A percentile compares a stretch with the other conserved stretches of the same genome.
Conservation (phyloP, 2,113 vertebrate species). For the Lethenteron reissneri region DNA sequence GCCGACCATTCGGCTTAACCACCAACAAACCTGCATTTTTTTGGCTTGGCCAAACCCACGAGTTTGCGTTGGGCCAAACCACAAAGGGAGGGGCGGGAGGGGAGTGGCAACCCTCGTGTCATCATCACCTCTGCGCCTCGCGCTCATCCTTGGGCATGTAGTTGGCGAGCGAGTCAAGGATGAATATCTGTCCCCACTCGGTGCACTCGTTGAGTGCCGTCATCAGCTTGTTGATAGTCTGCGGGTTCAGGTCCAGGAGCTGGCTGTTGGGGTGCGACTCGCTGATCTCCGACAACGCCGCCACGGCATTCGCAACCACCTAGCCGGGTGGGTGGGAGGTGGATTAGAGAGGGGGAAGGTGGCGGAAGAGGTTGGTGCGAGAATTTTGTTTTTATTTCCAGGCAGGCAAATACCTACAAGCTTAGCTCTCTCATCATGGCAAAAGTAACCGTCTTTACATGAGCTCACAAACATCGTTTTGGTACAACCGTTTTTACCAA, state of each 20-base stretch:
- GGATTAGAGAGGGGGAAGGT: neutral
- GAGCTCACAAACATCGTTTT: too few species aligned
- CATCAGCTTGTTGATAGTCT: slow-evolving; percentile 96
- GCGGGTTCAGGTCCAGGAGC: slow-evolving; percentile 84
- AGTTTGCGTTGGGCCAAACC: too few species aligned
- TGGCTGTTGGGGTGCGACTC: slow-evolving; percentile 98
- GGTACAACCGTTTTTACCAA: too few species aligned
- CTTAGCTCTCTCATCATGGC: neutral
- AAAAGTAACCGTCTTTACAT: neutral
- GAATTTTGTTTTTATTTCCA: neutral
- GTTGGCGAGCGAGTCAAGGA: slow-evolving; percentile 91
- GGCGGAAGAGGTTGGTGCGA: too few species aligned
- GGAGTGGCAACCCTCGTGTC: too few species aligned
- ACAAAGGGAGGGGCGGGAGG: too few species aligned
- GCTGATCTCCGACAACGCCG: slow-evolving; percentile 85
- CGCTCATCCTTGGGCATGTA: slow-evolving; percentile 95
- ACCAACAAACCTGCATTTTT: too few species aligned
- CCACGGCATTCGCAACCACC: slow-evolving; percentile 94
- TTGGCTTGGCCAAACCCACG: too few species aligned
- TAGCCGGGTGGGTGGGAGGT: slow-evolving; percentile 14
- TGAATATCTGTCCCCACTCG: slow-evolving; percentile 98
- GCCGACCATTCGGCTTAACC: too few species aligned
- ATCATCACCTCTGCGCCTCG: slow-evolving; percentile 65
- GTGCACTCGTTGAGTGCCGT: slow-evolving; percentile 93
- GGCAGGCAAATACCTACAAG: neutral